These are phyloP conservation scores for Tetraneura akinire DNA, from an alignment of 1,140 invertebrate genomes.

Conservation along the genomic window DNA sequence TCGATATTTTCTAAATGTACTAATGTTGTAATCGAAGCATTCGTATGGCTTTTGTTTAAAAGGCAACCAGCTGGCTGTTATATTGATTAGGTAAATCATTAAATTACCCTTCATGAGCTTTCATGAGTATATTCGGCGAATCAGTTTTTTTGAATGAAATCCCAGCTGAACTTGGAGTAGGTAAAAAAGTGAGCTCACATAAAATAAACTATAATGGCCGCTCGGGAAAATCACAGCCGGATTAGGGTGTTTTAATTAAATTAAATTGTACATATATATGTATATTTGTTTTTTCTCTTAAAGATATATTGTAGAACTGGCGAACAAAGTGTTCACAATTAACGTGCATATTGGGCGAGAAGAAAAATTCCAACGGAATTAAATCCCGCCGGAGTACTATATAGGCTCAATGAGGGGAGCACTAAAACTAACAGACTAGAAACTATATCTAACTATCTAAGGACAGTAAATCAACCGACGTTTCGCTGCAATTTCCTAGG, in stretches of 20 bases:
- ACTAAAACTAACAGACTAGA: conserved; percentile 32
- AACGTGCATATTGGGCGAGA: conserved; percentile 27
- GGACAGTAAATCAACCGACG: conserved; percentile 29
- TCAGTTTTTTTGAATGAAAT: background rate
- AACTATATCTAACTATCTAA: conserved; percentile 38
- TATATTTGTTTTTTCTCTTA: too few species aligned
- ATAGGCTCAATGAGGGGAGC: background rate
- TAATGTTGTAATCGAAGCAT: too few species aligned
- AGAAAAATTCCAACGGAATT: conserved; percentile 18
- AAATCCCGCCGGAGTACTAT: background rate
- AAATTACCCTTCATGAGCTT: too few species aligned
- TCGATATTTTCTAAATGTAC: too few species aligned
- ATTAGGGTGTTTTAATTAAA: conserved; percentile 23
- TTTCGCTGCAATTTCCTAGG: conserved; percentile 12
- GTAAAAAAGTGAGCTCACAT: background rate
- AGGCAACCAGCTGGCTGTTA: too few species aligned
- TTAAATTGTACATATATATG: background rate
- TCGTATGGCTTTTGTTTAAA: too few species aligned
- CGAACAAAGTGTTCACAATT: conserved; percentile 14
- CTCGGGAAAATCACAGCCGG: background rate
- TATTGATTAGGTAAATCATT: too few species aligned
- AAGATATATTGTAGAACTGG: too few species aligned
- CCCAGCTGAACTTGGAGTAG: background rate
- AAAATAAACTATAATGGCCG: background rate
- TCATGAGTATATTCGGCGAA: too few species aligned